Evolutionary conservation across 1,140 invertebrate genomes (phyloP), one percentile per base, ranked within the genome.

Genomic region (Philotrypesis tridentata): DNA sequence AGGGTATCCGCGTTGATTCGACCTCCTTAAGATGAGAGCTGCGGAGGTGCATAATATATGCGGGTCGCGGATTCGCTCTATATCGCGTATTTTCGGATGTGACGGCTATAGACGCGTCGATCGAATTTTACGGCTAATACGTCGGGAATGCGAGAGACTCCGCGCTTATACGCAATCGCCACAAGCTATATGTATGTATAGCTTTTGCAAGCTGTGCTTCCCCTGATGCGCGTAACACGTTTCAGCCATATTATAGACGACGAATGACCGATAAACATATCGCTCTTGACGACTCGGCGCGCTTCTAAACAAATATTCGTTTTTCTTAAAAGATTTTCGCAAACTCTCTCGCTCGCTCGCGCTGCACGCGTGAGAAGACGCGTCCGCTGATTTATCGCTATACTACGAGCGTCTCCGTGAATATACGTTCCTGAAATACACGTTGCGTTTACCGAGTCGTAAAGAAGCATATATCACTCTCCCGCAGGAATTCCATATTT

Each of bases 21-120:
- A 68, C 75, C 75, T 67, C 75, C 37, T 77, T 68, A 48, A 68
- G 75, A n/a, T 31, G 14, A 25, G 23, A 11, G 23, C n/a, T n/a
- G n/a, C 61, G 61, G 61, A 65, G 25, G 27, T 77, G n/a, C 29
- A 67, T n/a, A n/a, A n/a, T n/a, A n/a, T n/a, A n/a, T n/a, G n/a
- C n/a, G n/a, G n/a, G n/a, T n/a, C n/a, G n/a, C n/a, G n/a, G n/a
- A n/a, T n/a, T n/a, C n/a, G n/a, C n/a, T n/a, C n/a, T n/a, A n/a
- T n/a, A n/a, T n/a, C n/a, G n/a, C 25, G 31, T 48, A 9, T 12
- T 31, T 33, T 74, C 48, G 11, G 72, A 74, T 61, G 61, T 25
- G 23, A 2, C 55, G 14, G n/a, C 60, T 61, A 61, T 61, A 37
- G 33, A 8, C 33, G 8, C 8, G 7, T 17, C 5, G 6, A 21